Percentiles rank a stretch among this genome's conserved stretches.
Conservation (phyloP, 2,113 vertebrate species). For the Blennius ocellaris region DNA sequence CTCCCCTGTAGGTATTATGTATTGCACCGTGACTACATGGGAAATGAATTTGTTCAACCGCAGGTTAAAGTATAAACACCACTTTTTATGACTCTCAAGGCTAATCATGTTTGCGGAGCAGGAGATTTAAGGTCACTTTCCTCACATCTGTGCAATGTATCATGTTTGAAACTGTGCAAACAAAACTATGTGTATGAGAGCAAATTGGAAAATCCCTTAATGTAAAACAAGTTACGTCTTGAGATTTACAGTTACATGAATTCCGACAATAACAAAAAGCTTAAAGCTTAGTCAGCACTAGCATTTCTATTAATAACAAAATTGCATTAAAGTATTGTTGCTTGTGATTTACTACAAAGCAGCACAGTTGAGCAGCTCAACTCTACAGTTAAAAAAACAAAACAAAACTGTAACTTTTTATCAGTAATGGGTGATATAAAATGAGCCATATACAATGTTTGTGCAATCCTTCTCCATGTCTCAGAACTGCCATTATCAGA, state of each 20-base stretch:
- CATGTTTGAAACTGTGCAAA: constrained; percentile 13
- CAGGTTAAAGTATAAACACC: constrained; percentile 54
- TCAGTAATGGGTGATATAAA: background rate
- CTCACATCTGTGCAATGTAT: constrained; percentile 54
- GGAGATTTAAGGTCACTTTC: constrained; percentile 38
- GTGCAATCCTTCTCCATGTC: background rate
- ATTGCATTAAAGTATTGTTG: too few relatives aligned
- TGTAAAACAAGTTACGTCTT: background rate
- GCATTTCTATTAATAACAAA: too few relatives aligned
- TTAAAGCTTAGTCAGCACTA: too few relatives aligned
- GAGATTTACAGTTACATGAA: too few relatives aligned
- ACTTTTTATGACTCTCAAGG: constrained; percentile 43
- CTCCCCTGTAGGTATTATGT: constrained; percentile 12
- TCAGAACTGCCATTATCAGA: background rate
- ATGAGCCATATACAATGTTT: background rate
- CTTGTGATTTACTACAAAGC: too few relatives aligned
- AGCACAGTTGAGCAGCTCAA: background rate
- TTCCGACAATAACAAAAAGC: too few relatives aligned
- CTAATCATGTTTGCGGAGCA: constrained; percentile 16
- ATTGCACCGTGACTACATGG: constrained; percentile 38
- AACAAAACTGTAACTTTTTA: background rate
- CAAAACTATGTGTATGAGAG: background rate
- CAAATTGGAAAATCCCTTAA: background rate
- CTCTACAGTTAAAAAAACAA: background rate
- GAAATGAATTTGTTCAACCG: constrained; percentile 46